These are phyloP conservation scores for Condylostylus longicornis DNA, from an alignment of 1,140 invertebrate genomes.

Conservation along the genomic window DNA sequence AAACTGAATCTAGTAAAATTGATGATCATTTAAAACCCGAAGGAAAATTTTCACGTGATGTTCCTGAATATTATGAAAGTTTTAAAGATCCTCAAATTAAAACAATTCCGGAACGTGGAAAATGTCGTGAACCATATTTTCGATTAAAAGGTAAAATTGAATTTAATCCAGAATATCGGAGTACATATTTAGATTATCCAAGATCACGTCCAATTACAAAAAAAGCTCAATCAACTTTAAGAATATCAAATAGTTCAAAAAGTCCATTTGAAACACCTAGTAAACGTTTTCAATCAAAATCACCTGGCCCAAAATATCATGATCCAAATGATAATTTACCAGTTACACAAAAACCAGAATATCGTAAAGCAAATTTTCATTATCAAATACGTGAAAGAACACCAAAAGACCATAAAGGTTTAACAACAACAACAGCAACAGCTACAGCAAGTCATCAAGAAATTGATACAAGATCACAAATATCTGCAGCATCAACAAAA, in stretches of 20 bases:
- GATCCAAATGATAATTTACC: conserved; percentile 1
- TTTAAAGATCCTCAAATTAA: conserved; percentile 29
- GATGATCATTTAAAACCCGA: conserved; percentile 21
- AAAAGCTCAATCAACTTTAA: conserved; percentile 27
- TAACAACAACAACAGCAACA: background rate
- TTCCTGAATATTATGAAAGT: conserved; percentile 30
- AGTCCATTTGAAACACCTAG: conserved; percentile 4
- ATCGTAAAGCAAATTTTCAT: conserved; percentile 22
- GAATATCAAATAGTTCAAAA: conserved; percentile 14
- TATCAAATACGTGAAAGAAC: conserved; percentile 24
- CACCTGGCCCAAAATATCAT: background rate
- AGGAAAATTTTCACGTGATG: conserved; percentile 26
- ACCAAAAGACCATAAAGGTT: background rate
- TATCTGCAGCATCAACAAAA: conserved; percentile 12
- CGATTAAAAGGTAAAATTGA: conserved; percentile 28
- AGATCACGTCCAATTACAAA: conserved; percentile 22
- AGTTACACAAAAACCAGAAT: conserved; percentile 14
- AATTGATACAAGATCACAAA: background rate
- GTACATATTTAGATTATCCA: conserved; percentile 26
- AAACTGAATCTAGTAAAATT: conserved; percentile 17
- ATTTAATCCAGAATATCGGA: conserved; percentile 30
- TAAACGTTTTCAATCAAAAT: background rate
- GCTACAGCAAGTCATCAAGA: conserved; percentile 1
- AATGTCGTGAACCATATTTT: conserved; percentile 23
- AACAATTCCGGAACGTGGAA: conserved; percentile 27